phyloP scores from a whole-genome alignment of 2,797 vertebrate species.

The Poecilia wingei region DNA sequence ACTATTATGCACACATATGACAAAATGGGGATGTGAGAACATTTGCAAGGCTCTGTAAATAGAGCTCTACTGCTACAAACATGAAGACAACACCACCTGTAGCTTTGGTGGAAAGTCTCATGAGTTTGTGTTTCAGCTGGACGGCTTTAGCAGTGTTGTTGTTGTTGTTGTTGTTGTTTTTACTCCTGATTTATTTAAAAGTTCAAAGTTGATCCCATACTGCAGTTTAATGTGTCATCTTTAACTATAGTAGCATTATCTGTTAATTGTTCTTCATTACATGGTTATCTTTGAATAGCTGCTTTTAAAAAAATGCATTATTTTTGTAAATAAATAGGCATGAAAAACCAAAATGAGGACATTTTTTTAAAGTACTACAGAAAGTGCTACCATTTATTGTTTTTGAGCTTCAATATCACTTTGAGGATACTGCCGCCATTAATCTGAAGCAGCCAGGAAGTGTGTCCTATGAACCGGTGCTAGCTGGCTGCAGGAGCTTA shows the following conservation, averaged over 20 bases:
- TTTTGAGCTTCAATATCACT: slow-evolving; percentile 39
- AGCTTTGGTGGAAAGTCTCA: slow-evolving; percentile 39
- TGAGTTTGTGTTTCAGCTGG: slow-evolving; percentile 14
- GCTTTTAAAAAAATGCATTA: slow-evolving; percentile 6
- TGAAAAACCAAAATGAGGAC: background rate
- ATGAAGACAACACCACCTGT: slow-evolving; percentile 34
- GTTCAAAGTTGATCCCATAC: background rate
- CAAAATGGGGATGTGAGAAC: background rate
- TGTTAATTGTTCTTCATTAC: slow-evolving; percentile 4
- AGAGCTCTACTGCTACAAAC: slow-evolving; percentile 21
- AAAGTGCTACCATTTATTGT: slow-evolving; percentile 21
- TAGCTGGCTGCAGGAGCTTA: slow-evolving; percentile 51
- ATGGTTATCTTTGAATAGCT: slow-evolving; percentile 2
- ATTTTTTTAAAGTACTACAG: slow-evolving; percentile 6
- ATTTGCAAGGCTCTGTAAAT: slow-evolving; percentile 2
- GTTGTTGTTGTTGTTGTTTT: slow-evolving; percentile 1
- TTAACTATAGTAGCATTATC: background rate
- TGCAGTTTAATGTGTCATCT: background rate
- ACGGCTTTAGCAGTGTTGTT: background rate
- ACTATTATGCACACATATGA: background rate
- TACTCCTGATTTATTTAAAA: slow-evolving; percentile 8
- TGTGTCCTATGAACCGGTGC: slow-evolving; percentile 28
- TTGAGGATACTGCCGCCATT: slow-evolving; percentile 8
- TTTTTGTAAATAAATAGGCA: slow-evolving; percentile 7
- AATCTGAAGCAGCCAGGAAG: background rate